phyloP scores from a whole-genome alignment of 2,113 vertebrate genomes.

The Misgurnus anguillicaudatus region DNA sequence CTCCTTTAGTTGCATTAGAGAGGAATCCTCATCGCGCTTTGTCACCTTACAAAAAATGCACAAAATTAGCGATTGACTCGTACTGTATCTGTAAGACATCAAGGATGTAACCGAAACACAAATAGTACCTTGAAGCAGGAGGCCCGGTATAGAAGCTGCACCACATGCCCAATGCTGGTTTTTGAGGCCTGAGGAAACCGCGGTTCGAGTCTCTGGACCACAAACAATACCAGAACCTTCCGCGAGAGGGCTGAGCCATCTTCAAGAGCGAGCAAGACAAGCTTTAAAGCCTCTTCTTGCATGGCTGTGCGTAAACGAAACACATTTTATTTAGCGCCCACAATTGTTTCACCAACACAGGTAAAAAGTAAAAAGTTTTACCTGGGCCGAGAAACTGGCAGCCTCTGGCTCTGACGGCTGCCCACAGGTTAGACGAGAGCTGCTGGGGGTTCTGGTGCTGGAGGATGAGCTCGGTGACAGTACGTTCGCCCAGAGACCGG shows the following conservation, averaged over 20 bases:
- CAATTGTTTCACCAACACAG: not conserved
- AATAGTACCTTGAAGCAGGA: slow-evolving; percentile 94
- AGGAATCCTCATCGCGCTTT: slow-evolving; percentile 97
- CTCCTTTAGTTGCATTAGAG: slow-evolving; percentile 97
- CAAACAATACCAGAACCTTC: slow-evolving; percentile 97
- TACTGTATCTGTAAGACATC: not conserved
- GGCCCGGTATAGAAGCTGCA: slow-evolving; percentile 96
- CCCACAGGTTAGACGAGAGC: slow-evolving; percentile 97
- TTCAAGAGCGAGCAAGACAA: slow-evolving; percentile 93
- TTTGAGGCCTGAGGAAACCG: slow-evolving; percentile 98
- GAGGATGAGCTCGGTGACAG: slow-evolving; percentile 96
- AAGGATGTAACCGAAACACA: no score
- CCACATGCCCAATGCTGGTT: slow-evolving; percentile 98
- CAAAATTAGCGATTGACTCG: no score
- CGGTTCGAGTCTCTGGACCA: slow-evolving; percentile 95
- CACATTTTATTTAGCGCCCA: not conserved
- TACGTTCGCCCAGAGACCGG: slow-evolving; percentile 92
- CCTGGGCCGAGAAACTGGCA: slow-evolving; percentile 98
- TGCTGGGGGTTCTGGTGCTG: slow-evolving; percentile 98
- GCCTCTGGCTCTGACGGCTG: slow-evolving; percentile 92
- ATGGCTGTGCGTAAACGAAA: slow-evolving; percentile 77
- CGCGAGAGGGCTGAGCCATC: slow-evolving; percentile 94
- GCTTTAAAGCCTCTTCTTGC: slow-evolving; percentile 96
- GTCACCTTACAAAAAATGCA: slow-evolving; percentile 79
- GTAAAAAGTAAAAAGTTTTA: slow-evolving; percentile 55